Percentiles rank a stretch among this genome's conserved stretches.
Conservation (phyloP, 2,113 vertebrate genomes). For the Protobothrops mucrosquamatus region DNA sequence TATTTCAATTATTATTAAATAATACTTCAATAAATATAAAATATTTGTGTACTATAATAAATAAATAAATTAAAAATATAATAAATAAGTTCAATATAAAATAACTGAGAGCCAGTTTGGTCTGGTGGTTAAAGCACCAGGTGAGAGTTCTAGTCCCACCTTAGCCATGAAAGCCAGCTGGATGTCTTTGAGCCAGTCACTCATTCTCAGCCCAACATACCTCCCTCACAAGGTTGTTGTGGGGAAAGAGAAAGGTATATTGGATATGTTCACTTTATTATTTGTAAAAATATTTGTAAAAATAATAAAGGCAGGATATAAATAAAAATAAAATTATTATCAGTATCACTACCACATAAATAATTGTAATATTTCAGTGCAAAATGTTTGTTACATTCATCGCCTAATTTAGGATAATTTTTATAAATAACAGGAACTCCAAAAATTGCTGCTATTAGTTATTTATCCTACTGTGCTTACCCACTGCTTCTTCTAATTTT, state of each 20-base stretch:
- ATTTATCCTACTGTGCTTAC: not conserved
- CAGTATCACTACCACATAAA: not conserved
- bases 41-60: not conserved
- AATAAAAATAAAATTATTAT: not conserved
- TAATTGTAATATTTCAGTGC: not conserved
- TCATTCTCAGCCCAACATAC: not conserved
- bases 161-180: not conserved
- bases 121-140: not conserved
- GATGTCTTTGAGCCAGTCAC: not conserved
- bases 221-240: not conserved
- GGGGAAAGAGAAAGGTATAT: not conserved
- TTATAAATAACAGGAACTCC: not conserved
- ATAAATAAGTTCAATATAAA: not conserved
- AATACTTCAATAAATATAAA: not conserved
- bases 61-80: not conserved
- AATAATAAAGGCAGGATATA: not conserved
- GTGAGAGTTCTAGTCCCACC: not conserved
- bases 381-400: not conserved
- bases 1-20: not conserved
- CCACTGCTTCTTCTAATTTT: not conserved
- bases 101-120: not conserved
- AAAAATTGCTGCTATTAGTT: not conserved
- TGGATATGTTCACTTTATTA: not conserved
- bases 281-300: not conserved
- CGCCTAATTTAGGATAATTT: not conserved